Base-by-base conservation (phyloP, 1,140 invertebrate genomes). In the Stegodyphus mimosarum region DNA sequence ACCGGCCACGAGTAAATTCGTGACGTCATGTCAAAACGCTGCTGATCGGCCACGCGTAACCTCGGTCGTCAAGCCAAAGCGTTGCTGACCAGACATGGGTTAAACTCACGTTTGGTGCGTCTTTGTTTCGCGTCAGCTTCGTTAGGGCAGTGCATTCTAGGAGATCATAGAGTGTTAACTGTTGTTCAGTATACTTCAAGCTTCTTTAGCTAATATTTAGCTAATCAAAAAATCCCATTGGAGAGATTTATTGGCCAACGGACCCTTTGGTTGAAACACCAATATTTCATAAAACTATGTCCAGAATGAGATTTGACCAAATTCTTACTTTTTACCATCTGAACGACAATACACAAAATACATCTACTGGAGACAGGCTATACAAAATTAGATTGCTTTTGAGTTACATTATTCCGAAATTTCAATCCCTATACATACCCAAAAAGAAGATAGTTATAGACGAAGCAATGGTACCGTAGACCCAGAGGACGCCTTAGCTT, bases 381-480 rank as follows among this genome's bases (percentile, higher is more conserved):
- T 72, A 2, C 50, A 72, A 72, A 50, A 69, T 69, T 72, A 49
- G 49, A 72, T 7, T 7, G 3, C 70, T 72, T 50, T 52, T 72
- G 70, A 6, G 51, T 50, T 72, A 50, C 6, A 72, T 72, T 50
- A 72, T 72, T 72, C 49, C 49, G 49, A 72, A 72, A 33, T 72
- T 49, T 72, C 70, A 69, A 18, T 48, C 70, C 70, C 70, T 72
- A 50, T 50, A 52, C n/a, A 33, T 50, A 72, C 70, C 70, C 50
- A 72, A 72, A 72, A 17, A 72, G 70, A 4, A 72, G 70, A 4
- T 72, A 72, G 48, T 7, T 50, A 5, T 72, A 50, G 70, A 72
- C 6, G 70, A 72, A 72, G 70, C 70, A 72, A 72, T 72, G 70
- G 50, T 72, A 72, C 70, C 49, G 11, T 72, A 15, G n/a, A n/a